Evolutionary conservation across 2,113 vertebrate genomes (phyloP).

Genomic region (Corythoichthys intestinalis): DNA sequence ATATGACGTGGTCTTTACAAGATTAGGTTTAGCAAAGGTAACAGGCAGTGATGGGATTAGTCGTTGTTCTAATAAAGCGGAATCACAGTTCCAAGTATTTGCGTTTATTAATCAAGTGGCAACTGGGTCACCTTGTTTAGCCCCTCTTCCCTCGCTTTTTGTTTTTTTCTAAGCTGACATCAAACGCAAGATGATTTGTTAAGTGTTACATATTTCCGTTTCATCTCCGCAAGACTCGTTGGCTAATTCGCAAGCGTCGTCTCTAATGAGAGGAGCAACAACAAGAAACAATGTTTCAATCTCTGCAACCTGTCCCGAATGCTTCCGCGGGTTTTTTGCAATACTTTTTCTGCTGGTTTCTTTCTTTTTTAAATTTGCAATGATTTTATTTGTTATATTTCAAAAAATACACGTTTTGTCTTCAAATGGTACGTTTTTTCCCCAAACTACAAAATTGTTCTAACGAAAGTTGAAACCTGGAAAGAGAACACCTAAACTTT

Average conservation of each 20-base stretch:
- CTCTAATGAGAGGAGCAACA: conserved; percentile 34
- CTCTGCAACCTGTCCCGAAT: neutral
- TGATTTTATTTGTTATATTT: too few relatives aligned
- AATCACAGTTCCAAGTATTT: conserved; percentile 40
- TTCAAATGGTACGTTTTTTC: too few relatives aligned
- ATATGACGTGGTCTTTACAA: conserved; percentile 31
- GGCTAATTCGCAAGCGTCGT: conserved; percentile 40
- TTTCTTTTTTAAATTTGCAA: too few relatives aligned
- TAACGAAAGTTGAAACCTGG: too few relatives aligned
- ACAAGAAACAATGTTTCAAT: conserved; percentile 22
- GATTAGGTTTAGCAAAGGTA: conserved; percentile 19
- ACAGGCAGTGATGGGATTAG: conserved; percentile 37
- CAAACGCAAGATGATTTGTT: conserved; percentile 54
- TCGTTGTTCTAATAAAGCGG: conserved; percentile 22
- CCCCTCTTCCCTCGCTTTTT: conserved; percentile 3
- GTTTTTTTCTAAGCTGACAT: conserved; percentile 36
- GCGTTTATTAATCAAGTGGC: conserved; percentile 43
- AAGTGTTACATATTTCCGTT: conserved; percentile 50
- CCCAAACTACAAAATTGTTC: too few relatives aligned
- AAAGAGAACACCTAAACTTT: too few relatives aligned
- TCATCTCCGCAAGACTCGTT: conserved; percentile 42
- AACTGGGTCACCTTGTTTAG: conserved; percentile 54
- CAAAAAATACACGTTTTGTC: too few relatives aligned
- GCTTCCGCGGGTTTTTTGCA: too few relatives aligned
- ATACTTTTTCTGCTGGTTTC: too few relatives aligned